Percentiles rank a stretch among this genome's conserved stretches.
Conservation (phyloP, 2,113 vertebrate genomes). For the Pelusios castaneus region DNA sequence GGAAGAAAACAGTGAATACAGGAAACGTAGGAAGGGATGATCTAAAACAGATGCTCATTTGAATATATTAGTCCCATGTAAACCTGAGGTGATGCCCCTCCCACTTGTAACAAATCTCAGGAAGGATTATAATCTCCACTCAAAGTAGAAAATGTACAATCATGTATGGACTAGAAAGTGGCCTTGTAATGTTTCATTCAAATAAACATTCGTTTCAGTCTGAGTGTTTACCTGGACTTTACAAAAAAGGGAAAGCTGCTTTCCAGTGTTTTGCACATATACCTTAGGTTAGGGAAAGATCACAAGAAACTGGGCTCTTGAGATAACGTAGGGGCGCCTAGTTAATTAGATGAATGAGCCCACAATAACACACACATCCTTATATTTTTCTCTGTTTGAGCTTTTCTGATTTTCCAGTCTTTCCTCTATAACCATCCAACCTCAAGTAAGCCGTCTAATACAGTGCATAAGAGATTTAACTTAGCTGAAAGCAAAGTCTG, state of each 20-base stretch:
- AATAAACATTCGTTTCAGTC: background rate
- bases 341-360: background rate
- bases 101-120: background rate
- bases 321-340: background rate
- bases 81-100: background rate
- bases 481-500: conserved; percentile 1
- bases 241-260: background rate
- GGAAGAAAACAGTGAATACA: background rate
- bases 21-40: background rate
- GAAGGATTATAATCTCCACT: background rate
- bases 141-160: background rate
- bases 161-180: background rate
- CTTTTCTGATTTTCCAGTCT: background rate
- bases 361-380: background rate
- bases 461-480: conserved; percentile 23
- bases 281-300: background rate
- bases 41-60: background rate
- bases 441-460: conserved; percentile 4
- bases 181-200: background rate
- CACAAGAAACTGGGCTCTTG: background rate
- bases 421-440: background rate
- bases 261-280: background rate
- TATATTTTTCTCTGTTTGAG: background rate
- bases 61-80: background rate
- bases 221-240: background rate